These are phyloP conservation scores for Coracias cyanogaster DNA, from an alignment of 2,797 vertebrate genomes.

Conservation along the genomic window DNA sequence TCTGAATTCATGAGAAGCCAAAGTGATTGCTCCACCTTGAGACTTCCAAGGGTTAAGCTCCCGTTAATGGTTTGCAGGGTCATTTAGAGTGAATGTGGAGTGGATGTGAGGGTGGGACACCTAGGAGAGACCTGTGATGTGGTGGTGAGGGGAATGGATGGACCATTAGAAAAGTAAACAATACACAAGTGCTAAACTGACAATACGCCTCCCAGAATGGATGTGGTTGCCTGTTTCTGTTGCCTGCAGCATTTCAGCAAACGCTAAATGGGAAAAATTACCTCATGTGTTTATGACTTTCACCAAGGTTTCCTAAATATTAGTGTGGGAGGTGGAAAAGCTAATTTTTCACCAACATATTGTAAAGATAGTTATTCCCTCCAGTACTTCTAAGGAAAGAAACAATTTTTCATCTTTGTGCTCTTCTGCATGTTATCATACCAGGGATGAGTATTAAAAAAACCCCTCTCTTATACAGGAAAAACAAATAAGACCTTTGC, in stretches of 20 bases:
- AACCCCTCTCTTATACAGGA: not conserved
- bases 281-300: not conserved
- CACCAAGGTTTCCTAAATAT: constrained; percentile 55
- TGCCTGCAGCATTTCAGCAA: constrained; percentile 18
- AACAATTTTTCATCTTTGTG: constrained; percentile 33
- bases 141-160: not conserved
- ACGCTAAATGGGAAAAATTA: constrained; percentile 42
- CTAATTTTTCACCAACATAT: constrained; percentile 52
- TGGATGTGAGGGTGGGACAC: not conserved
- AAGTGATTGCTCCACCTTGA: not conserved
- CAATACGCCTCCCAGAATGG: not conserved
- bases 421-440: constrained; percentile 6
- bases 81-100: not conserved
- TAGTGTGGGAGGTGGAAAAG: constrained; percentile 28
- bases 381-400: constrained; percentile 20
- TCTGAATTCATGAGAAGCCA: not conserved
- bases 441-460: not conserved
- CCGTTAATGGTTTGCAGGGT: not conserved
- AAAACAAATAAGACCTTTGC: constrained; percentile 41
- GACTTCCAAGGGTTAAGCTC: not conserved
- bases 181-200: not conserved
- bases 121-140: not conserved
- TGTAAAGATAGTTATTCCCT: constrained; percentile 51
- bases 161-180: not conserved
- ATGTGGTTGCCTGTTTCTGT: not conserved